Percentiles rank a stretch among this genome's conserved stretches.
These are phyloP conservation scores for Lithophane semibrunnea DNA, from an alignment of 2,888 invertebrate genomes.

Conservation along the genomic window DNA sequence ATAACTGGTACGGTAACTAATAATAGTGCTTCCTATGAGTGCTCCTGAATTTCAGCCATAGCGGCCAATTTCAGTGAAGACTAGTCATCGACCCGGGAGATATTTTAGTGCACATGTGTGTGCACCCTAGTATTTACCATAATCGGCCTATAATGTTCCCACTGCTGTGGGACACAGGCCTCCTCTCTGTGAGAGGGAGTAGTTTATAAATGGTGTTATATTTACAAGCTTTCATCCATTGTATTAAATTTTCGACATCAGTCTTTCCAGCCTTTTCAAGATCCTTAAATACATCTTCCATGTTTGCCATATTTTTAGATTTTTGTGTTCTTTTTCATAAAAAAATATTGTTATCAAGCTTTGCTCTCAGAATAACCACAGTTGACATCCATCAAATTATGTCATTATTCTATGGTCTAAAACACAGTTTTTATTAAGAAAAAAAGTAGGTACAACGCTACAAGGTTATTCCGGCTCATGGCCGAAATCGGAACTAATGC, in stretches of 20 bases:
- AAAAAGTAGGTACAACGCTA: no score
- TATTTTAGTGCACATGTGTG: background rate
- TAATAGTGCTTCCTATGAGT: no score
- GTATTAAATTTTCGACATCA: conserved; percentile 27
- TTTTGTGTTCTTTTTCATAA: background rate
- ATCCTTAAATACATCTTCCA: conserved; percentile 14
- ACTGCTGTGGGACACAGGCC: no score
- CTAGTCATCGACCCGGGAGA: background rate
- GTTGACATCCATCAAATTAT: background rate
- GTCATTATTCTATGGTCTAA: background rate
- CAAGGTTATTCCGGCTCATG: no score
- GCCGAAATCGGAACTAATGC: no score
- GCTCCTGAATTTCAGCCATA: background rate
- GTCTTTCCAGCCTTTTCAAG: conserved; percentile 33
- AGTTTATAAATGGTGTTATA: background rate
- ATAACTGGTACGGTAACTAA: background rate
- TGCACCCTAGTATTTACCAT: background rate
- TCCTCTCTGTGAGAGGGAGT: no score
- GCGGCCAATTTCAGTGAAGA: background rate
- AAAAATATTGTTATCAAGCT: background rate
- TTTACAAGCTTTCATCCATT: conserved; percentile 41
- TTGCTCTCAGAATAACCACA: background rate
- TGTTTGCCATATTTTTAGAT: background rate
- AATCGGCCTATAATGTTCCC: no score
- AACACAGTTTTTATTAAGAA: background rate